Evolutionary conservation across 2,888 invertebrate species (phyloP), one percentile per base, ranked within the genome.

Genomic region (Chrysolina americana): DNA sequence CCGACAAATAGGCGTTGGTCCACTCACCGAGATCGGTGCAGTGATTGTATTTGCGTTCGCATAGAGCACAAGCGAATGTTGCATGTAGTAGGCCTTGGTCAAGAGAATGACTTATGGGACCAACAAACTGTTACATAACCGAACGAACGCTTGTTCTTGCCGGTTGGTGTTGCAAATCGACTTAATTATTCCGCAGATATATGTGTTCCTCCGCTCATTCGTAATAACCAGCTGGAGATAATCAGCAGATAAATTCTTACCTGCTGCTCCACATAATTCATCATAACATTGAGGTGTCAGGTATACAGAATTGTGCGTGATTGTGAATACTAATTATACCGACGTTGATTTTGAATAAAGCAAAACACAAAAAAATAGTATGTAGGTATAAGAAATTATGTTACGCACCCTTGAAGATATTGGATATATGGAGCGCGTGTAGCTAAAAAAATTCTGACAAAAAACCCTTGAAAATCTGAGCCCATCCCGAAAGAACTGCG

Each of bases 31-130:
- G 19, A 44, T 41, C 41, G 64, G 44, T 64, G 64, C 44, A 64
- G 64, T 41, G 44, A 44, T 64, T 64, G 64, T 64, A 36, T 63
- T 63, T 65, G 44, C 47, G 66, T 50, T 36, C 41, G 44, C 44
- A 65, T 65, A 66, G 28, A 50, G 66, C 66, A 66, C 48, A 36
- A 28, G 59, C 59, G 59, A 59, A 59, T 59, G 59, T 59, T 59
- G 59, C 50, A 66, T 36, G 66, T 19, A 66, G 66, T 50, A 66
- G 66, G 50, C 66, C 66, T 66, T 66, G 66, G 50, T 66, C 50
- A 50, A 66, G 48, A 48, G 66, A 66, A 66, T 66, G 66, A 48
- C 50, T 48, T 50, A 66, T 66, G 66, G 66, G 48, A 36, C 66
- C 50, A 50, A 66, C 50, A 48, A 50, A 66, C 66, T 66, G 66